phyloP scores from a whole-genome alignment of 2,888 invertebrate genomes.

The Prosopocoilus inquinatus region DNA sequence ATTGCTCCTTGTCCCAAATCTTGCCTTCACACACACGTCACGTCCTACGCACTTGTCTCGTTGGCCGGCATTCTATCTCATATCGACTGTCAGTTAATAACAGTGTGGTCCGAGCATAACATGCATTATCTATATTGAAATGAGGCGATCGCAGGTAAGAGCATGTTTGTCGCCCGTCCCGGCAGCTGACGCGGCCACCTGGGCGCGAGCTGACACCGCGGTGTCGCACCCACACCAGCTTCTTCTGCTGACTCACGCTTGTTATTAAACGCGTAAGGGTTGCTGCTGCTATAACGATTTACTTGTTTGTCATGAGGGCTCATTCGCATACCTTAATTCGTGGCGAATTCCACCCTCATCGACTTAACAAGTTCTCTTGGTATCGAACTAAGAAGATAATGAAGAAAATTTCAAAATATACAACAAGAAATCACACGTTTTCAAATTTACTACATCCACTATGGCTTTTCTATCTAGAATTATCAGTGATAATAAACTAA shows the following conservation, averaged over 20 bases:
- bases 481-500: too few relatives aligned
- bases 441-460: too few relatives aligned
- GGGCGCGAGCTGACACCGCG: slow-evolving; percentile 41
- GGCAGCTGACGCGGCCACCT: slow-evolving; percentile 51
- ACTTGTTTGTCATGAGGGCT: slow-evolving; percentile 35
- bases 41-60: slow-evolving; percentile 2
- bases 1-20: background rate
- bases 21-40: slow-evolving; percentile 4
- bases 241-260: slow-evolving; percentile 44
- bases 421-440: too few relatives aligned
- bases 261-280: slow-evolving; percentile 42
- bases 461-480: too few relatives aligned
- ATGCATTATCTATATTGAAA: slow-evolving; percentile 47
- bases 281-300: slow-evolving; percentile 33
- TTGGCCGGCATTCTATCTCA: slow-evolving; percentile 38
- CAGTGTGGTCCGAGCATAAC: slow-evolving; percentile 44
- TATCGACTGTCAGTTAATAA: slow-evolving; percentile 45
- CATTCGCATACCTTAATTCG: slow-evolving; percentile 3
- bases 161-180: slow-evolving; percentile 43
- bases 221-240: slow-evolving; percentile 43
- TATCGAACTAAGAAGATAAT: too few relatives aligned
- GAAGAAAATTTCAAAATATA: too few relatives aligned
- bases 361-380: too few relatives aligned
- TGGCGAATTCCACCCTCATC: too few relatives aligned
- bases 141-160: slow-evolving; percentile 43